These are phyloP conservation scores for Orgyia antiqua DNA, from an alignment of 2,888 invertebrate species.

Conservation along the genomic window DNA sequence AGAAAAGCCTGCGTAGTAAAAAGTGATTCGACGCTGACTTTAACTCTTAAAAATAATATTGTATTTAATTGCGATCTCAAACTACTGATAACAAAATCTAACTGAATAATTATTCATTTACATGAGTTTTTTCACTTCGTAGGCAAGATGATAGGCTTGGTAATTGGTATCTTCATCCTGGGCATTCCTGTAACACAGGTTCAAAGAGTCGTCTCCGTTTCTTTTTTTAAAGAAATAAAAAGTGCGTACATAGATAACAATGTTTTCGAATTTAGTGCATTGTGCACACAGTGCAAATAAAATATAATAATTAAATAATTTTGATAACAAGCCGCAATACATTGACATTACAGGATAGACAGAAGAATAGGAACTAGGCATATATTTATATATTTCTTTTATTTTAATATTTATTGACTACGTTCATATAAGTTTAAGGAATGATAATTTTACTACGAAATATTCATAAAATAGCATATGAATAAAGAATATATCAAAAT, in stretches of 20 bases:
- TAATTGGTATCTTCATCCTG: slow-evolving; percentile 94
- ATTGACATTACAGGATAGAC: slow-evolving; percentile 28
- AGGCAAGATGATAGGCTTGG: slow-evolving; percentile 99
- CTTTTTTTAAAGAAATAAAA: slow-evolving; percentile 28
- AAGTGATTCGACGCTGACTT: slow-evolving; percentile 30
- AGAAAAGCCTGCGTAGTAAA: slow-evolving; percentile 35
- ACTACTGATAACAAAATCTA: slow-evolving; percentile 55
- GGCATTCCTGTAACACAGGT: slow-evolving; percentile 90
- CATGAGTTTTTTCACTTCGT: slow-evolving; percentile 99
- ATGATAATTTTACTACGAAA: slow-evolving; percentile 4
- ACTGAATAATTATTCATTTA: slow-evolving; percentile 81
- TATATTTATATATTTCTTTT: slow-evolving; percentile 11
- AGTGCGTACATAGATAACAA: slow-evolving; percentile 19
- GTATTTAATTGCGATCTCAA: slow-evolving; percentile 35
- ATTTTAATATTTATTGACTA: slow-evolving; percentile 11
- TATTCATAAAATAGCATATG: too few species aligned
- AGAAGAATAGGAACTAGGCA: slow-evolving; percentile 23
- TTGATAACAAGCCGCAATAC: slow-evolving; percentile 44
- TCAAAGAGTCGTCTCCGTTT: slow-evolving; percentile 74
- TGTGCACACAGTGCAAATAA: slow-evolving; percentile 29
- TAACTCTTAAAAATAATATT: slow-evolving; percentile 32
- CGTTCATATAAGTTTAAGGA: slow-evolving; percentile 1
- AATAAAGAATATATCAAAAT: too few species aligned
- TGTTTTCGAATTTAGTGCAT: slow-evolving; percentile 18
- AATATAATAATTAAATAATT: slow-evolving; percentile 17